Conservation (phyloP, 2,797 vertebrate genomes). For the Cuculus canorus region DNA sequence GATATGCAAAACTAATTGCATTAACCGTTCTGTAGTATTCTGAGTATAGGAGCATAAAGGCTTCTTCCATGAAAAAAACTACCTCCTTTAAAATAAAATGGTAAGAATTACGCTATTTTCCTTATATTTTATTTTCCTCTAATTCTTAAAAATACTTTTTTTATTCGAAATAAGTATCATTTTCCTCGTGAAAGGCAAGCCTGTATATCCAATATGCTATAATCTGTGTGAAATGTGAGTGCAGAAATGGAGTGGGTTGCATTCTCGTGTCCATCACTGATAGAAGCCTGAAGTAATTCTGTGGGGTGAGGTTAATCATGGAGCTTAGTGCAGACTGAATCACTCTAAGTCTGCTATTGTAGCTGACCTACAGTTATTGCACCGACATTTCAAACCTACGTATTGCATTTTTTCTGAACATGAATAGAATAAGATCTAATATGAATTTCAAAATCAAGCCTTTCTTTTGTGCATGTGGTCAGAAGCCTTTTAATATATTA, state of each 20-base stretch:
- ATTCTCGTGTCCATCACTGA: background rate
- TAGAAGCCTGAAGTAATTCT: background rate
- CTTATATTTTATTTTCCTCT: background rate
- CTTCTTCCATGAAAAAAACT: background rate
- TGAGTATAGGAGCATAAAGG: background rate
- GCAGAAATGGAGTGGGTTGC: slow-evolving; percentile 14
- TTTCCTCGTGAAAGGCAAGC: background rate
- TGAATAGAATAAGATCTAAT: background rate
- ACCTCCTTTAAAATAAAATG: background rate
- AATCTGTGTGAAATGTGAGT: background rate
- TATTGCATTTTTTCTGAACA: background rate
- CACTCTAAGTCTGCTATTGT: background rate
- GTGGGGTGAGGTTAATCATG: background rate
- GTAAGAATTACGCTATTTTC: background rate
- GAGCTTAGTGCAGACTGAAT: background rate
- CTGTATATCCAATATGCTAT: background rate
- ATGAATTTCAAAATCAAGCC: slow-evolving; percentile 9
- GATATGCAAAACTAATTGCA: background rate
- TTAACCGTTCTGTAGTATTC: background rate
- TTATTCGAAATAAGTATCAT: too few relatives aligned
- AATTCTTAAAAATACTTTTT: background rate
- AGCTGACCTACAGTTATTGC: background rate
- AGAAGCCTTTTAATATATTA: background rate
- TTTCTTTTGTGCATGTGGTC: background rate
- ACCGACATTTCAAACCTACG: slow-evolving; percentile 19